Conservation (phyloP, 2,888 invertebrate genomes). For the Metallyticus violacea region DNA sequence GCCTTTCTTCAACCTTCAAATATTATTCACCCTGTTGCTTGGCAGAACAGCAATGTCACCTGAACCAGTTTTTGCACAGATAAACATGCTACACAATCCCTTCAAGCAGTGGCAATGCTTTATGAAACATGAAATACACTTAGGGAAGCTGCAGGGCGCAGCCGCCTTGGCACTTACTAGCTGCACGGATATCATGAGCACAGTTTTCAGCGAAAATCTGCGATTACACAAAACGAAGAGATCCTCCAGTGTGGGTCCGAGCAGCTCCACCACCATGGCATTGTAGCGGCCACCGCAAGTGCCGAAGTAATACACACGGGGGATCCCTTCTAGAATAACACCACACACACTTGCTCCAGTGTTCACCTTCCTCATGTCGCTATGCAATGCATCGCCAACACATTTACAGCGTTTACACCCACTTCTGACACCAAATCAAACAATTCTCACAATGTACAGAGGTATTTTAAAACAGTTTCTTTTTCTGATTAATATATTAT, state of each 20-base stretch:
- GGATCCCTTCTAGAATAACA: slow-evolving; percentile 58
- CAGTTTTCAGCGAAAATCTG: slow-evolving; percentile 68
- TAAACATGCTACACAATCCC: neutral
- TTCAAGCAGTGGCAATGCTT: neutral
- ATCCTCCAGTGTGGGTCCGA: slow-evolving; percentile 71
- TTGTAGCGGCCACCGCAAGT: slow-evolving; percentile 70
- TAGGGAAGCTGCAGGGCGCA: too few species aligned
- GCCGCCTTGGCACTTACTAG: slow-evolving; percentile 48
- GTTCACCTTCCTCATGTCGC: neutral
- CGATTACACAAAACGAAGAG: slow-evolving; percentile 64
- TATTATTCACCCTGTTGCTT: neutral
- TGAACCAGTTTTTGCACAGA: neutral
- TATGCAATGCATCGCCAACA: neutral
- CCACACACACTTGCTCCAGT: slow-evolving; percentile 4
- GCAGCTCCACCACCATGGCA: slow-evolving; percentile 69
- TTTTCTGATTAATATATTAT: too few species aligned
- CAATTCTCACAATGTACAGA: too few species aligned
- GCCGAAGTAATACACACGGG: slow-evolving; percentile 71
- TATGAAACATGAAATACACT: too few species aligned
- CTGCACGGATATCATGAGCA: slow-evolving; percentile 69
- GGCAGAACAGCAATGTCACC: neutral
- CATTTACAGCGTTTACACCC: neutral
- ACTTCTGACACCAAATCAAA: too few species aligned
- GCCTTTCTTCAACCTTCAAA: too few species aligned
- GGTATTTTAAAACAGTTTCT: too few species aligned